These are phyloP conservation scores for Drosophila recens DNA, from an alignment of 2,888 invertebrate species.

Conservation along the genomic window DNA sequence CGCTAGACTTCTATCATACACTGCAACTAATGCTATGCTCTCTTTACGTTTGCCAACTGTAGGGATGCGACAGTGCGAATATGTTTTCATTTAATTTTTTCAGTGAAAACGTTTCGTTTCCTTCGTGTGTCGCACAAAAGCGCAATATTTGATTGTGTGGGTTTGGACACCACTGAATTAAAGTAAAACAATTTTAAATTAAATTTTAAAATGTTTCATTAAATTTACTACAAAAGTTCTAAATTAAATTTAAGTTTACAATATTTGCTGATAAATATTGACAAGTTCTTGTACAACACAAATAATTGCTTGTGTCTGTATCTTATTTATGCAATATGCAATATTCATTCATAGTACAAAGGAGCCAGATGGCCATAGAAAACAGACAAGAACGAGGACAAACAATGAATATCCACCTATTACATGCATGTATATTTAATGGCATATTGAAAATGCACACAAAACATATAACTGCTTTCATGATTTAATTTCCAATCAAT, in stretches of 20 bases:
- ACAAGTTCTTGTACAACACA: slow-evolving; percentile 57
- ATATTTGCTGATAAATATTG: slow-evolving; percentile 59
- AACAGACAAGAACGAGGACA: slow-evolving; percentile 57
- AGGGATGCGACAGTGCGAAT: no score
- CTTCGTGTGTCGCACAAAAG: no score
- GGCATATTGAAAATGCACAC: slow-evolving; percentile 57
- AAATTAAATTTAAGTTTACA: slow-evolving; percentile 14
- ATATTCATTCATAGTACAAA: slow-evolving; percentile 58
- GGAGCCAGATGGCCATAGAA: slow-evolving; percentile 52
- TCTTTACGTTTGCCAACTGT: no score
- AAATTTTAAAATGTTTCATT: background rate
- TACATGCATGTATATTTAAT: slow-evolving; percentile 65
- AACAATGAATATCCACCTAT: slow-evolving; percentile 34
- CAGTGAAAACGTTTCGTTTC: no score
- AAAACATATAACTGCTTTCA: slow-evolving; percentile 58
- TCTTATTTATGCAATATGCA: slow-evolving; percentile 70
- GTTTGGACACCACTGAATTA: no score
- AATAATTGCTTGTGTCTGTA: slow-evolving; percentile 72
- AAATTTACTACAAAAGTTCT: slow-evolving; percentile 2
- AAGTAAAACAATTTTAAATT: background rate
- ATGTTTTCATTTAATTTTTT: no score
- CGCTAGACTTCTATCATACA: no score
- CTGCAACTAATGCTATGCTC: no score
- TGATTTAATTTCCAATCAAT: slow-evolving; percentile 71
- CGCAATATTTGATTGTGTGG: no score